Evolutionary conservation across 2,888 invertebrate species (phyloP), one percentile per base, ranked within the genome.

Genomic region (Ophion ventricosus): DNA sequence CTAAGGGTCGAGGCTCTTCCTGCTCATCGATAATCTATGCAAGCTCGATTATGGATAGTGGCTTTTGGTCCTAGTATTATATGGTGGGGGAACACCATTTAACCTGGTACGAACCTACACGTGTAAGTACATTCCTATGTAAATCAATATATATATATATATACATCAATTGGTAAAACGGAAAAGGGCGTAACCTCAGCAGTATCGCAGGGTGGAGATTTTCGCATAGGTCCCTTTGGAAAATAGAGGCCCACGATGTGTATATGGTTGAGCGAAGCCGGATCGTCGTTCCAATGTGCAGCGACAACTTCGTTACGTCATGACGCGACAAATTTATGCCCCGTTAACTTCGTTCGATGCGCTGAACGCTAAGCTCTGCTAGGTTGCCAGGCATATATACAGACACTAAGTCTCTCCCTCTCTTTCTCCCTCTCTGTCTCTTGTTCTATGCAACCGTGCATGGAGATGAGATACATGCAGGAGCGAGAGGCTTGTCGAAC

Each of bases 21-120:
- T 40, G 77, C 59, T 77, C 82, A 74, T 80, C 78, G 76, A 84
- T 87, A 88, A 88, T 86, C 80, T 86, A 87, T 88, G 88, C 87
- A 86, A 85, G 84, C 80, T 86, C 86, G 87, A 88, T 87, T 88
- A 88, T 87, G 85, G 85, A 84, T 85, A 84, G 84, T 82, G 80
- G 85, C 84, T 85, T 84, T 72, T 72, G 29, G 63, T 54, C 7
- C 80, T 54, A 25, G 67, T 61, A 63, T 43, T 14, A 43, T 43
- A 61, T 77, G 70, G 69, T 81, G 74, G 80, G 82, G 82, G 85
- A 72, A 82, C 73, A 81, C 73, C 23, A n/a, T 63, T 63, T 63
- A 4, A 14, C 7, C 61, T 14, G 20, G n/a, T 20, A 57, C 23
- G 10, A 8, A 57, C 7, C 57, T 11, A 20, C 23, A 23, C 10